A percentile compares a stretch with the other conserved stretches of the same genome.
phyloP scores from a whole-genome alignment of 30 jellyfish, hydroid and myxozoan genomes.

The Aurelia aurita region DNA sequence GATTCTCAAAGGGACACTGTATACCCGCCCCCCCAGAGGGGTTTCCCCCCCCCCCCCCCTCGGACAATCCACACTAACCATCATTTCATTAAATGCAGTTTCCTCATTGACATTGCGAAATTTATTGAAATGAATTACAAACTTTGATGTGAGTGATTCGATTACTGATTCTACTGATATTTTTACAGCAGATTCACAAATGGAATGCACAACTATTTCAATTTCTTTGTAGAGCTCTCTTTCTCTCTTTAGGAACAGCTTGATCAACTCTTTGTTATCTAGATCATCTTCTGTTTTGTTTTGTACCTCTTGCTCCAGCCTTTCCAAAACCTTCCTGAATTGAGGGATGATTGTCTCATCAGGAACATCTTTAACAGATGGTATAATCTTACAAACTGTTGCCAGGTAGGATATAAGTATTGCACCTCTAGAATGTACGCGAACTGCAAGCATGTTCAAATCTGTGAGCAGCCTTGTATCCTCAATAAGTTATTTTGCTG shows the following conservation, averaged over 20 bases:
- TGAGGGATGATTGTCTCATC: constrained; percentile 6
- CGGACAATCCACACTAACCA: constrained; percentile 53
- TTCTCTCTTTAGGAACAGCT: constrained; percentile 27
- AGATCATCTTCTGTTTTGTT: constrained; percentile 26
- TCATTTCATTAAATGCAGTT: constrained; percentile 35
- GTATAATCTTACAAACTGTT: neutral
- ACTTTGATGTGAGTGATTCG: constrained; percentile 13
- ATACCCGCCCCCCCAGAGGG: too few species aligned
- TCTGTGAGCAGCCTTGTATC: constrained; percentile 34
- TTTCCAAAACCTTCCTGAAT: too few species aligned
- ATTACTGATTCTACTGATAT: constrained; percentile 16
- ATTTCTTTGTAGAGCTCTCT: constrained; percentile 40
- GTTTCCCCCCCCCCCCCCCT: too few species aligned
- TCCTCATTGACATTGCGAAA: constrained; percentile 26
- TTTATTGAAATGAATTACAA: constrained; percentile 4
- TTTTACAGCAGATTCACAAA: constrained; percentile 17
- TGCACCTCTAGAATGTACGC: constrained; percentile 29
- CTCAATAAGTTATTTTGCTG: constrained; percentile 30
- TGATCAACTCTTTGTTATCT: constrained; percentile 30
- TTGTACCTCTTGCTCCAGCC: neutral
- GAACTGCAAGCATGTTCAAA: constrained; percentile 31
- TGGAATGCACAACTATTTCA: constrained; percentile 20
- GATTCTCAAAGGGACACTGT: too few species aligned
- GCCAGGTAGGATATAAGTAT: neutral
- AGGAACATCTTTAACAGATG: constrained; percentile 13